Evolutionary conservation across 2,797 vertebrate species (phyloP).

Genomic region (Champsocephalus gunnari): DNA sequence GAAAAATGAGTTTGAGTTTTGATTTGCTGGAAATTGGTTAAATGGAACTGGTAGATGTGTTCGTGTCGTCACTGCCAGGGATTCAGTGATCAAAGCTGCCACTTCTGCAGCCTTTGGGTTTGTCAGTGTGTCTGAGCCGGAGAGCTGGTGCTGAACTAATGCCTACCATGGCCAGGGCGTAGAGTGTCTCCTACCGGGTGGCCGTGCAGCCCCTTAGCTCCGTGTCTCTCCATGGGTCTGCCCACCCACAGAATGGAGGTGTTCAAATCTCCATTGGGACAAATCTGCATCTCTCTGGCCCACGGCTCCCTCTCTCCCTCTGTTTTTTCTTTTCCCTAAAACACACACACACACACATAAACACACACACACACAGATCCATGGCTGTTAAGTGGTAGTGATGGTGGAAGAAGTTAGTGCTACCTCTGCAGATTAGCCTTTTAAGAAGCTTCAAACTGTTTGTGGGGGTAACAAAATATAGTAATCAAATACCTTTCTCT

Average conservation of each 20-base stretch:
- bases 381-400: constrained; percentile 34
- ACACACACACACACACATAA: background rate
- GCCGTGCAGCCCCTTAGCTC: constrained; percentile 73
- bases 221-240: constrained; percentile 70
- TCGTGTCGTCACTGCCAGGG: constrained; percentile 65
- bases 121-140: constrained; percentile 56
- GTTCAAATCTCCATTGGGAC: constrained; percentile 75
- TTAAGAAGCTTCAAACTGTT: constrained; percentile 48
- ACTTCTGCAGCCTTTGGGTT: constrained; percentile 69
- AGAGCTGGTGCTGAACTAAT: constrained; percentile 79
- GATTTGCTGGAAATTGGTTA: constrained; percentile 69
- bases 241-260: constrained; percentile 81
- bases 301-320: constrained; percentile 46
- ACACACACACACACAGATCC: constrained; percentile 33
- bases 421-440: constrained; percentile 51
- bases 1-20: constrained; percentile 42
- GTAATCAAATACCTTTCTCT: constrained; percentile 4
- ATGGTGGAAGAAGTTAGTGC: constrained; percentile 38
- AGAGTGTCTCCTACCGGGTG: constrained; percentile 77
- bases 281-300: constrained; percentile 76
- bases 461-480: constrained; percentile 18
- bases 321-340: constrained; percentile 19
- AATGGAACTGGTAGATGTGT: constrained; percentile 60
- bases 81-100: constrained; percentile 72
- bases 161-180: constrained; percentile 62